phyloP scores from a whole-genome alignment of 2,888 invertebrate genomes.

The Noctua comes region DNA sequence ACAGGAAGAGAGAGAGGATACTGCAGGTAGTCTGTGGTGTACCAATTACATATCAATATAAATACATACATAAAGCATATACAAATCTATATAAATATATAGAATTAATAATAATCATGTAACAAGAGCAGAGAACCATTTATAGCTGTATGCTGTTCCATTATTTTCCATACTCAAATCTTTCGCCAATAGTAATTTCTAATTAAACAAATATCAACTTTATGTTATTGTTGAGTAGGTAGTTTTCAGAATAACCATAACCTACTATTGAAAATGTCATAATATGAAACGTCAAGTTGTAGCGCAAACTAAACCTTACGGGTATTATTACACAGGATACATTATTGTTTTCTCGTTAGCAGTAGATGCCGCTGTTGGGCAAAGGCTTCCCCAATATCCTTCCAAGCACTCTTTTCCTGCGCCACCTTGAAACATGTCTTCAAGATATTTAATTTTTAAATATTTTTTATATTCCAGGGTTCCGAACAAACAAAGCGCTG shows the following conservation, averaged over 20 bases:
- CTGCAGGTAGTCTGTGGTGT: too few species aligned
- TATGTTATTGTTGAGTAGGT: too few species aligned
- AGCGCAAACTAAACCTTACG: neutral
- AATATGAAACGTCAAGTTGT: neutral
- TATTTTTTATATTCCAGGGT: constrained; percentile 73
- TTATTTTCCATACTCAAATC: too few species aligned
- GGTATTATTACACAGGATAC: neutral
- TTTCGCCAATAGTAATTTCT: neutral
- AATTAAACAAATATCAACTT: neutral
- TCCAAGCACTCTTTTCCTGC: neutral
- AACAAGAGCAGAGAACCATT: too few species aligned
- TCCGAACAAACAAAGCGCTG: constrained; percentile 93
- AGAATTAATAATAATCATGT: too few species aligned
- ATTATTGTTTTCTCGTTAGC: neutral
- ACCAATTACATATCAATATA: too few species aligned
- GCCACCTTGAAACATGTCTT: neutral
- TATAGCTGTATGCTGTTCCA: too few species aligned
- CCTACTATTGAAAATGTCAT: neutral
- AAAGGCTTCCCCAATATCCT: neutral
- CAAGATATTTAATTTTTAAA: too few species aligned
- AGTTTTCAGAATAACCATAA: neutral
- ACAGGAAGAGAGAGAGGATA: too few species aligned
- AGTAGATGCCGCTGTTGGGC: neutral
- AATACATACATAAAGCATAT: too few species aligned
- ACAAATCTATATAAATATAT: too few species aligned